Evolutionary conservation across 2,113 vertebrate species (phyloP).

Genomic region (Benitochromis conjunctus): DNA sequence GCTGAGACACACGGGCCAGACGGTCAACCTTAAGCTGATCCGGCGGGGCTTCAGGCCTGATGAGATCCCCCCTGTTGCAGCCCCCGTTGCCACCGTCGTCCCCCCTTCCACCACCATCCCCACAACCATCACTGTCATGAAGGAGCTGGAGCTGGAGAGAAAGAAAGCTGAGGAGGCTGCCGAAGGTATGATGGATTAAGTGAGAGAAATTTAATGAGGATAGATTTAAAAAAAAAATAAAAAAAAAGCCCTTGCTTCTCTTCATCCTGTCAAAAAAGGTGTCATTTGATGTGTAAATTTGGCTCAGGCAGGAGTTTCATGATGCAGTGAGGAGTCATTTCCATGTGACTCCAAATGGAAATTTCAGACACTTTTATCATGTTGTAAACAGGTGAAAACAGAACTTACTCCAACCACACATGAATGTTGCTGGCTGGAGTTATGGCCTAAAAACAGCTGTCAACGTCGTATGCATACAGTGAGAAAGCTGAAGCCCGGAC

Average conservation of each 20-base stretch:
- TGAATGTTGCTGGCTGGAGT: background rate
- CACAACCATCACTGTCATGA: constrained; percentile 33
- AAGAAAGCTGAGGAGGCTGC: constrained; percentile 8
- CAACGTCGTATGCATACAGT: background rate
- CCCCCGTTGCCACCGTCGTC: constrained; percentile 9
- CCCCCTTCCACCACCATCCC: constrained; percentile 19
- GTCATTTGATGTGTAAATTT: constrained; percentile 19
- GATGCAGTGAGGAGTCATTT: background rate
- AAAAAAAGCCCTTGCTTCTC: background rate
- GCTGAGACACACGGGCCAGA: constrained; percentile 87
- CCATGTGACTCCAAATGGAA: background rate
- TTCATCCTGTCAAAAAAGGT: background rate
- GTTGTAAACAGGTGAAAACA: background rate
- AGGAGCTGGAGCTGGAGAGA: constrained; percentile 63
- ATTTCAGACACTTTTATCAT: background rate
- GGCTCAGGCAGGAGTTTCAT: background rate
- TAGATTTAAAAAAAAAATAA: background rate
- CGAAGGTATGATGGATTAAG: constrained; percentile 40
- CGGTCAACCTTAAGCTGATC: constrained; percentile 84
- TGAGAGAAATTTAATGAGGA: constrained; percentile 3
- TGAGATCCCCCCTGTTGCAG: constrained; percentile 42
- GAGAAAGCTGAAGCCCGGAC: background rate
- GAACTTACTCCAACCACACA: background rate
- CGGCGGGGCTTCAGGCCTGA: constrained; percentile 80
- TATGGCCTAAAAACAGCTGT: background rate